A percentile compares a stretch with the other conserved stretches of the same genome.
Conservation (phyloP, 2,797 vertebrate species). For the Tadarida brasiliensis region DNA sequence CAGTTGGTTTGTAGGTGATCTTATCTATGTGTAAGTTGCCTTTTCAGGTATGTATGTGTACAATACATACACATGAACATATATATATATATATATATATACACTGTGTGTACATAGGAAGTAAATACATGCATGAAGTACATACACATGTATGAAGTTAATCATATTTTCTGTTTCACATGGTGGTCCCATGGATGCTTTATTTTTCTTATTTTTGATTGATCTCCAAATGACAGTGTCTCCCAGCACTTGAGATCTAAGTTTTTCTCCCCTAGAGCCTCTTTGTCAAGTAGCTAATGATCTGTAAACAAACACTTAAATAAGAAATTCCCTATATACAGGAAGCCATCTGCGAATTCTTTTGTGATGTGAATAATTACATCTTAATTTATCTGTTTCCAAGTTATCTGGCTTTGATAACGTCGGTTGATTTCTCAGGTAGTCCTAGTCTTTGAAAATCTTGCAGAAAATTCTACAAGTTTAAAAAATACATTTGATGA, state of each 20-base stretch:
- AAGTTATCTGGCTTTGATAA: slow-evolving; percentile 33
- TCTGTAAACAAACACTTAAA: slow-evolving; percentile 77
- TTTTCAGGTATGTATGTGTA: neutral
- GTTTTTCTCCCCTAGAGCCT: slow-evolving; percentile 29
- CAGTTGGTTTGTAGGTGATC: neutral
- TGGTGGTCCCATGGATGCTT: neutral
- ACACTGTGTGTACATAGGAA: neutral
- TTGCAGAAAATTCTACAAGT: slow-evolving; percentile 37
- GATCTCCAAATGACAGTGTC: slow-evolving; percentile 54
- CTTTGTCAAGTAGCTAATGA: slow-evolving; percentile 78
- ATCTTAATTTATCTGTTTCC: slow-evolving; percentile 64
- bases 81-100: neutral
- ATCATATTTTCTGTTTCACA: slow-evolving; percentile 12
- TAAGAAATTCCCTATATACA: slow-evolving; percentile 54
- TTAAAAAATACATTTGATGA: slow-evolving; percentile 46
- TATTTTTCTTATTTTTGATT: slow-evolving; percentile 46
- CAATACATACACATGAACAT: neutral
- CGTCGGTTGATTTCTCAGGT: neutral
- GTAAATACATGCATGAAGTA: neutral
- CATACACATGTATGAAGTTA: neutral
- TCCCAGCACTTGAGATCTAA: slow-evolving; percentile 41
- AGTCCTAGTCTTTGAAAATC: slow-evolving; percentile 38
- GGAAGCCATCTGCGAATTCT: slow-evolving; percentile 73
- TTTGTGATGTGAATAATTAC: slow-evolving; percentile 68
- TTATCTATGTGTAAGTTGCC: slow-evolving; percentile 15